Evolutionary conservation across 2,113 vertebrate species (phyloP).

Genomic region (Ramphastos sulfuratus): DNA sequence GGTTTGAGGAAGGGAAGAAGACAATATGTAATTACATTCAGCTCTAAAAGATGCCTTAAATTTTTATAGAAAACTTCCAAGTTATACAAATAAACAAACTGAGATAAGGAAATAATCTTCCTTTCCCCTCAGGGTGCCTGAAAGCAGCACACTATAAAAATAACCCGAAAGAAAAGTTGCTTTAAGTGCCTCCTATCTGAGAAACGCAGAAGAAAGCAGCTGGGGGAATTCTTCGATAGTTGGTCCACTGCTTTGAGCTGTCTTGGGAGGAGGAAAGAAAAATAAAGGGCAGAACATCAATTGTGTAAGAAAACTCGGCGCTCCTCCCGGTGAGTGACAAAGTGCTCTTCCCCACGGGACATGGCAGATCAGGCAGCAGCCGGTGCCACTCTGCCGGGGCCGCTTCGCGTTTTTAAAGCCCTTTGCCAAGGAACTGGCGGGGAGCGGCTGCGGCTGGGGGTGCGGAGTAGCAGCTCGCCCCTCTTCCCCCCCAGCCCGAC

Average conservation of each 20-base stretch:
- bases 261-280: background rate
- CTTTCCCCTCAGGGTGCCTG: background rate
- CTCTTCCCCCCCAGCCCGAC: background rate
- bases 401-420: background rate
- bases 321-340: background rate
- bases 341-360: background rate
- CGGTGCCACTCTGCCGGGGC: background rate
- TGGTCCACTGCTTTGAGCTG: background rate
- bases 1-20: background rate
- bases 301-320: background rate
- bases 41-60: background rate
- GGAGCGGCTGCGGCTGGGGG: background rate
- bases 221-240: background rate
- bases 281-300: background rate
- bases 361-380: background rate
- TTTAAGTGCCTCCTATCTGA: background rate
- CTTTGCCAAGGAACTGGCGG: background rate
- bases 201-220: background rate
- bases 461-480: background rate
- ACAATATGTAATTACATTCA: background rate
- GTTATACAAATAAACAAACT: background rate
- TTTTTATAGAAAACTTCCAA: background rate
- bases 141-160: background rate
- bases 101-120: background rate
- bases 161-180: background rate